A percentile compares a stretch with the other conserved stretches of the same genome.
Conservation (phyloP, 2,113 vertebrate genomes). For the Tursiops truncatus region DNA sequence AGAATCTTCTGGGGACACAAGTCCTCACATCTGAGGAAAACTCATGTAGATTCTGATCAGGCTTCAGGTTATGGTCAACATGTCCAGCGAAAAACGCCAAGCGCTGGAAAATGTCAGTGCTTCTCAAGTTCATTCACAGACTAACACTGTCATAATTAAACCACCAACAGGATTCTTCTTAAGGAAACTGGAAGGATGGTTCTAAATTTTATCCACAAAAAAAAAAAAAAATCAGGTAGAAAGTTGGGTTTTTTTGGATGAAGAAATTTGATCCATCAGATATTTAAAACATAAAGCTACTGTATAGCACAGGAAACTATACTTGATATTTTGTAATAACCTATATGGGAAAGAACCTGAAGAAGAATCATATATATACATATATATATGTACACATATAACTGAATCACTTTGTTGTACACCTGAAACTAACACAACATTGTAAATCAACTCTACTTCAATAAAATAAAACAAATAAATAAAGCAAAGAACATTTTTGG, state of each 20-base stretch:
- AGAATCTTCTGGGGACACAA: background rate
- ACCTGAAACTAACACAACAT: background rate
- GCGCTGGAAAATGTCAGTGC: background rate
- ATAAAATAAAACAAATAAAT: background rate
- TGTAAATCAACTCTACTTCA: background rate
- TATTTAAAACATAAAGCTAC: background rate
- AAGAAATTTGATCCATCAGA: background rate
- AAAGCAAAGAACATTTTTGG: background rate
- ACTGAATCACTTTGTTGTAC: background rate
- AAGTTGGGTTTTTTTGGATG: background rate
- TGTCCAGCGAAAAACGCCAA: background rate
- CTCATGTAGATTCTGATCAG: background rate
- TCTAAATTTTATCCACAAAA: background rate
- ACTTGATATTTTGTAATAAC: background rate
- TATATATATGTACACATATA: rapidly evolving
- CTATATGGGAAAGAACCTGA: background rate
- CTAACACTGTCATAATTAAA: background rate
- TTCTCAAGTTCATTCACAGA: background rate
- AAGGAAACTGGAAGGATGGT: background rate
- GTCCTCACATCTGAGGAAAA: background rate
- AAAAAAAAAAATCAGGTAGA: background rate
- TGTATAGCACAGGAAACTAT: background rate
- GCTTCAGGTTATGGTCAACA: background rate
- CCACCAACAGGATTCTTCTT: background rate
- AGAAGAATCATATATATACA: background rate